Conservation (phyloP, 2,888 invertebrate species). For the Caradrina clavipalpis region DNA sequence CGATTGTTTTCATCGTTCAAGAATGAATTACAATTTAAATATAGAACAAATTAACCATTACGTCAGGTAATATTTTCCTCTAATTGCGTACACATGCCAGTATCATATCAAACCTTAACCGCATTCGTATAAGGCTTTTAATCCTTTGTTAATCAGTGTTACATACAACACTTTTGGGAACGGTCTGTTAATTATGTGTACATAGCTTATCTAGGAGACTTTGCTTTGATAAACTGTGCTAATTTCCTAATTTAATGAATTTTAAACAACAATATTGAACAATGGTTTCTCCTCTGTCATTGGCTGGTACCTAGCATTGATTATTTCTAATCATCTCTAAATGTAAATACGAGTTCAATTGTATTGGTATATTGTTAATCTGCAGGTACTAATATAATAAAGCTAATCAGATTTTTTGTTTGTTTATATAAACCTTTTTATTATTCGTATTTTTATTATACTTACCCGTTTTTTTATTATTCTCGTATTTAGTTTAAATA, state of each 20-base stretch:
- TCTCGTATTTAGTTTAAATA: too few species aligned
- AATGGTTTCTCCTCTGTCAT: background rate
- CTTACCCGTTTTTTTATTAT: too few species aligned
- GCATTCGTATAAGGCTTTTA: background rate
- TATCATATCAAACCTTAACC: constrained; percentile 20
- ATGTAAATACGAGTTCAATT: too few species aligned
- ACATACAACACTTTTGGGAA: constrained; percentile 7
- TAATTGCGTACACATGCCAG: constrained; percentile 18
- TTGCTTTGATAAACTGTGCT: constrained; percentile 34
- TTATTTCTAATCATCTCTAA: background rate
- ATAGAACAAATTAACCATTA: constrained; percentile 53
- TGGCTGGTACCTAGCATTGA: background rate
- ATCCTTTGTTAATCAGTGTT: background rate
- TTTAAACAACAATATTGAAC: background rate
- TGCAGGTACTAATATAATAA: too few species aligned
- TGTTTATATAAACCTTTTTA: too few species aligned
- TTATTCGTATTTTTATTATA: too few species aligned
- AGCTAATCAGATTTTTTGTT: too few species aligned
- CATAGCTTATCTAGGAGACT: constrained; percentile 30
- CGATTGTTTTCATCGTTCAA: background rate
- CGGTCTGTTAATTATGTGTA: constrained; percentile 9
- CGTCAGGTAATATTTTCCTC: constrained; percentile 26
- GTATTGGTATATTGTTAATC: too few species aligned
- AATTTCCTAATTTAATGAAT: constrained; percentile 6
- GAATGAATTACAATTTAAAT: constrained; percentile 26